Evolutionary conservation across 2,888 invertebrate species (phyloP).

Genomic region (Cheilosia urbana): DNA sequence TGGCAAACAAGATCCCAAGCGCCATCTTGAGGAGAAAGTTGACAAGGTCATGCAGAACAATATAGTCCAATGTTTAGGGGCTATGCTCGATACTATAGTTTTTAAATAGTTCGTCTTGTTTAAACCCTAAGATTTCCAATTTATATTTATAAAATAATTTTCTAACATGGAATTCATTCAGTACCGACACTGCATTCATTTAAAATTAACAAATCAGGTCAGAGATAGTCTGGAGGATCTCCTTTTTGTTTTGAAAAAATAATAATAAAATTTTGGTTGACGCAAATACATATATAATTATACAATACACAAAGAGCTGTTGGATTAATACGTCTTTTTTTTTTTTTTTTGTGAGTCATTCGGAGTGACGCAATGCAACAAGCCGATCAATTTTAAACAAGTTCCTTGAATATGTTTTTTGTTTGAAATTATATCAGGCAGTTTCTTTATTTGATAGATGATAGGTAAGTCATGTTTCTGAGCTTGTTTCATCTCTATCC

Average conservation of each 20-base stretch:
- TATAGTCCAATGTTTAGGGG: slow-evolving; percentile 98
- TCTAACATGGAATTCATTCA: slow-evolving; percentile 51
- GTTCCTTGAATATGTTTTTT: too few relatives aligned
- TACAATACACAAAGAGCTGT: slow-evolving; percentile 35
- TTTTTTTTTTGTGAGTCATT: slow-evolving; percentile 15
- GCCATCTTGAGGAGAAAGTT: slow-evolving; percentile 99
- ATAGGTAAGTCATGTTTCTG: too few relatives aligned
- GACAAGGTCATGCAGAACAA: slow-evolving; percentile 98
- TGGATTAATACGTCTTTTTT: slow-evolving; percentile 7
- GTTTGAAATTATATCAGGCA: too few relatives aligned
- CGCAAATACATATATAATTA: slow-evolving; percentile 49
- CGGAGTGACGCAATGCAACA: background rate
- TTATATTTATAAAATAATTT: slow-evolving; percentile 69
- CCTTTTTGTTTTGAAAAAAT: slow-evolving; percentile 39
- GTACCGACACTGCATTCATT: slow-evolving; percentile 29
- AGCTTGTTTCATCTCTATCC: too few relatives aligned
- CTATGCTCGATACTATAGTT: slow-evolving; percentile 96
- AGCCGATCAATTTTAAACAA: background rate
- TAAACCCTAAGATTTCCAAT: slow-evolving; percentile 61
- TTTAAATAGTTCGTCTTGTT: slow-evolving; percentile 88
- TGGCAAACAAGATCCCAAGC: slow-evolving; percentile 99
- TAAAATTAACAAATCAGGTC: slow-evolving; percentile 9
- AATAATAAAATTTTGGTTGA: slow-evolving; percentile 28
- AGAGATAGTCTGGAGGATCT: slow-evolving; percentile 7
- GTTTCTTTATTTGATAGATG: too few relatives aligned